Percentiles rank a stretch among this genome's conserved stretches.
phyloP scores from a whole-genome alignment of 2,888 invertebrate species.

The Alloplasta piceator region DNA sequence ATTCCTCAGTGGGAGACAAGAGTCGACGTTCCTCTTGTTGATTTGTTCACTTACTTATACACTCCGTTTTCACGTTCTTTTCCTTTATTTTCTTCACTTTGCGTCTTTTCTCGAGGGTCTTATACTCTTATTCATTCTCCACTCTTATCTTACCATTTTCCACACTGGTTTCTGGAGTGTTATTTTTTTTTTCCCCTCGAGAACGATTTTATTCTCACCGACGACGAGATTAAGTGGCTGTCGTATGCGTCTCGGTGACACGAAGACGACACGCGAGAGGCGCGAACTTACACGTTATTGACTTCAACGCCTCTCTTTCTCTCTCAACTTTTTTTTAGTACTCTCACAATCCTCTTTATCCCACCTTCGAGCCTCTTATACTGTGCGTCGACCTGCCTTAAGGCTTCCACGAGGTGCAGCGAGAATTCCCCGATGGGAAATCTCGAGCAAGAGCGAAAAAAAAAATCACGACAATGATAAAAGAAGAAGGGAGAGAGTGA shows the following conservation, averaged over 20 bases:
- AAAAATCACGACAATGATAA: constrained; percentile 32
- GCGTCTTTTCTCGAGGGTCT: constrained; percentile 8
- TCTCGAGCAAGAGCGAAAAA: constrained; percentile 47
- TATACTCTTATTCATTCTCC: not conserved
- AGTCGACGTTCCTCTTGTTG: constrained; percentile 41
- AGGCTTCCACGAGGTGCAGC: not conserved
- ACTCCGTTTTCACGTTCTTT: constrained; percentile 23
- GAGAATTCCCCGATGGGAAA: constrained; percentile 32
- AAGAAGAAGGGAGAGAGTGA: not conserved
- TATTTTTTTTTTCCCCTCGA: constrained; percentile 10
- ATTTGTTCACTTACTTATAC: constrained; percentile 37
- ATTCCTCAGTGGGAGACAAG: not conserved
- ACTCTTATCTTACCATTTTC: not conserved
- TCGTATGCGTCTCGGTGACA: constrained; percentile 45
- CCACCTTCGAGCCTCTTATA: not conserved
- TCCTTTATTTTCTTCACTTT: constrained; percentile 3
- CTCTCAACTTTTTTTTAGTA: not conserved
- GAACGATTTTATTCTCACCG: constrained; percentile 35
- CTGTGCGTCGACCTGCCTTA: not conserved
- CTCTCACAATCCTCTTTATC: constrained; percentile 25
- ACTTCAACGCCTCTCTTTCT: constrained; percentile 41
- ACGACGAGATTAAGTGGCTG: constrained; percentile 67
- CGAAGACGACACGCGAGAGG: not conserved
- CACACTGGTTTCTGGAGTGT: not conserved
- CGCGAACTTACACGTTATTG: constrained; percentile 67